A percentile compares a stretch with the other conserved stretches of the same genome.
phyloP scores from a whole-genome alignment of 2,113 vertebrate species.

The Anguilla japonica region DNA sequence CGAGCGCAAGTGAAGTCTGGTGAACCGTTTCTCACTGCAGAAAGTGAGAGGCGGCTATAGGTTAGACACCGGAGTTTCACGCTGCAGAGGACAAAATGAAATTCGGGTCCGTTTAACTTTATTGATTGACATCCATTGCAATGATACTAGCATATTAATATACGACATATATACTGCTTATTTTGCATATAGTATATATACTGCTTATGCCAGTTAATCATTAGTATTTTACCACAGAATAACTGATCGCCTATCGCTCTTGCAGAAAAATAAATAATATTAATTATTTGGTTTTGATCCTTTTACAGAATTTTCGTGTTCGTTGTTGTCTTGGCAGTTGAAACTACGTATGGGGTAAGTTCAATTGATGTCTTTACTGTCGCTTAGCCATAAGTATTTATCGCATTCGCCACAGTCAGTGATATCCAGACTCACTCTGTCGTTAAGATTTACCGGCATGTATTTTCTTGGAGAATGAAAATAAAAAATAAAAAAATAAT shows the following conservation, averaged over 20 bases:
- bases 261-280: background rate
- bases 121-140: background rate
- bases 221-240: background rate
- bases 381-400: background rate
- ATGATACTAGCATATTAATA: background rate
- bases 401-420: background rate
- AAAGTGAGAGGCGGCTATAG: background rate
- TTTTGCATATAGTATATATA: too few species aligned
- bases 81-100: background rate
- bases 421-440: background rate
- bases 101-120: background rate
- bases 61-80: background rate
- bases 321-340: conserved; percentile 12
- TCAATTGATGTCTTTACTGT: background rate
- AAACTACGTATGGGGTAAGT: conserved; percentile 18
- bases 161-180: background rate
- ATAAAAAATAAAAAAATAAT: too few species aligned
- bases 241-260: background rate
- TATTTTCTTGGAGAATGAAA: background rate
- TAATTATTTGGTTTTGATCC: background rate
- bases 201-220: background rate
- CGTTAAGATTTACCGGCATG: background rate
- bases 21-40: background rate
- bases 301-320: conserved; percentile 7
- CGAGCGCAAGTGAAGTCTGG: background rate